Conservation (phyloP, 1,140 invertebrate genomes). For the Plectrocnemia conspersa region DNA sequence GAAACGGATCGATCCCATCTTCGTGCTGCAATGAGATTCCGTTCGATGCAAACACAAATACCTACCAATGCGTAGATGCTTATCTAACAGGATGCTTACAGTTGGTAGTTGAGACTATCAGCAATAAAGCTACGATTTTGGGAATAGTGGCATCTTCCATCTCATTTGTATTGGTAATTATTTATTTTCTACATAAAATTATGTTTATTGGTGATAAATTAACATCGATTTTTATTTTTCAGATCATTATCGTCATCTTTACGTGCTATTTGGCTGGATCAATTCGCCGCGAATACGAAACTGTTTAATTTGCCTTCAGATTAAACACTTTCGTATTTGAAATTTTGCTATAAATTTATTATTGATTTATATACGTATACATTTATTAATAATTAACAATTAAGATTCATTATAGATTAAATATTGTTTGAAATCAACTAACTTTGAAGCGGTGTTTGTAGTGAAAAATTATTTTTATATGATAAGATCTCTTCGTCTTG, state of each 20-base stretch:
- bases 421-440: no score
- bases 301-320: no score
- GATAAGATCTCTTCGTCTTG: no score
- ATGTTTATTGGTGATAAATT: background rate
- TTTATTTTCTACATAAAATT: background rate
- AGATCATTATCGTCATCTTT: constrained; percentile 84
- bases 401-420: no score
- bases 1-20: constrained; percentile 56
- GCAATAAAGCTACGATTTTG: constrained; percentile 65
- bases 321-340: no score
- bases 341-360: no score
- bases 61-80: constrained; percentile 51
- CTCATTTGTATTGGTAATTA: constrained; percentile 67
- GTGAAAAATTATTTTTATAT: no score
- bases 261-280: constrained; percentile 84
- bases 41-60: constrained; percentile 43
- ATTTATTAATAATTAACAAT: no score
- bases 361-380: no score
- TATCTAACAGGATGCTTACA: constrained; percentile 60
- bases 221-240: constrained; percentile 41
- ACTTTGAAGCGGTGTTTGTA: no score
- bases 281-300: constrained; percentile 85
- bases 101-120: constrained; percentile 58
- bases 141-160: constrained; percentile 74
- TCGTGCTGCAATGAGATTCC: constrained; percentile 62